phyloP scores from a whole-genome alignment of 2,797 vertebrate genomes.

The Sternotherus odoratus region DNA sequence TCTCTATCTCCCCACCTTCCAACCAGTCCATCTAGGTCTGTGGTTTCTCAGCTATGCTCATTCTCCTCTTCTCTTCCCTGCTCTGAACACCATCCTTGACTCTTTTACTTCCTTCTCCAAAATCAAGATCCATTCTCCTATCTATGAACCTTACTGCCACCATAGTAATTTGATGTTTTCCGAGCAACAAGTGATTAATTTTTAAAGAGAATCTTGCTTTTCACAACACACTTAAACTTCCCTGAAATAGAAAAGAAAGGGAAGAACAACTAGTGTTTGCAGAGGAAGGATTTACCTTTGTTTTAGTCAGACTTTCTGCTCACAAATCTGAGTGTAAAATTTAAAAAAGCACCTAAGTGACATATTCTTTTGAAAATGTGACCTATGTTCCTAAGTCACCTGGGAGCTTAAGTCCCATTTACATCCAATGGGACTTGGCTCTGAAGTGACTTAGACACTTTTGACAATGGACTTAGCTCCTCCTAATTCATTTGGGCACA shows the following conservation, averaged over 20 bases:
- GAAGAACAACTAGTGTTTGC: background rate
- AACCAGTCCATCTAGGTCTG: background rate
- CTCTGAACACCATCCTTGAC: background rate
- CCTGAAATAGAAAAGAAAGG: background rate
- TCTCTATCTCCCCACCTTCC: background rate
- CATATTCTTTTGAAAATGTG: background rate
- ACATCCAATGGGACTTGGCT: background rate
- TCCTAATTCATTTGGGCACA: background rate
- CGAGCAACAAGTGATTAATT: background rate
- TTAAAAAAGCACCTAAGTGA: background rate
- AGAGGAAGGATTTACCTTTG: background rate
- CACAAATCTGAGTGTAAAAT: background rate
- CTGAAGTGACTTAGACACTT: background rate
- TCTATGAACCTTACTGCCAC: background rate
- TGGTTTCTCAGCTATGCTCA: background rate
- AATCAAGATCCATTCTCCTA: background rate
- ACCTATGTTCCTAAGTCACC: background rate
- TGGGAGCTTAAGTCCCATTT: background rate
- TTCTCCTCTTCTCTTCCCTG: background rate
- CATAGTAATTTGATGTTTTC: background rate
- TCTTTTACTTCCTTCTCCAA: background rate
- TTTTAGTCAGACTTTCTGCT: background rate
- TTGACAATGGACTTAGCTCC: background rate
- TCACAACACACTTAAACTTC: background rate
- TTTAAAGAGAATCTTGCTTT: background rate